phyloP scores from a whole-genome alignment of 2,113 vertebrate genomes.

The Calonectris borealis region DNA sequence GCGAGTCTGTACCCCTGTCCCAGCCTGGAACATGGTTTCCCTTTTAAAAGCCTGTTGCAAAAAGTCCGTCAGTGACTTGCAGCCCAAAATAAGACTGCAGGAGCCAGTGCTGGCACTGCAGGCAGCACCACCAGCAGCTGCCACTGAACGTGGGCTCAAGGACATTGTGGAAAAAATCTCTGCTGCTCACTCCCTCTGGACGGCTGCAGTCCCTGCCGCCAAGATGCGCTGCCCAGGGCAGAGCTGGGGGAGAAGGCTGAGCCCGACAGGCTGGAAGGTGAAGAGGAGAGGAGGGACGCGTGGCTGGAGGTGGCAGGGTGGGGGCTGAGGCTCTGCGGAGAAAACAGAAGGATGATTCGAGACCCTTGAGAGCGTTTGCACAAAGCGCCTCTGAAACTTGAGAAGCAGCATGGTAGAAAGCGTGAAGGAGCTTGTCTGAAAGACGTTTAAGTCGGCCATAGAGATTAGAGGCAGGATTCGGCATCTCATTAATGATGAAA shows the following conservation, averaged over 20 bases:
- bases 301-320: not conserved
- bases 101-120: not conserved
- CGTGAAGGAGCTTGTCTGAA: not conserved
- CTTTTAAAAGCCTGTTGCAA: not conserved
- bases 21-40: not conserved
- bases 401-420: not conserved
- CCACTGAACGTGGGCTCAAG: not conserved
- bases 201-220: fast-evolving
- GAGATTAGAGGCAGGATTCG: not conserved
- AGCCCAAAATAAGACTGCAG: not conserved
- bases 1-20: not conserved
- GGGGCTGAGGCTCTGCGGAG: not conserved
- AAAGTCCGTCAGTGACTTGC: not conserved
- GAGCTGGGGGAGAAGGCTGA: not conserved
- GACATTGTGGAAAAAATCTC: not conserved
- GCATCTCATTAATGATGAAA: not conserved
- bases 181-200: not conserved
- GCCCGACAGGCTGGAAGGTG: not conserved
- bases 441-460: not conserved
- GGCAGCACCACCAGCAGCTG: not conserved
- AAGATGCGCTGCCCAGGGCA: too few relatives aligned
- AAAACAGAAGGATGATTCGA: not conserved
- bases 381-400: not conserved
- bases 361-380: not conserved
- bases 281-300: not conserved